phyloP scores from a whole-genome alignment of 2,888 invertebrate genomes.

The Apamea anceps region DNA sequence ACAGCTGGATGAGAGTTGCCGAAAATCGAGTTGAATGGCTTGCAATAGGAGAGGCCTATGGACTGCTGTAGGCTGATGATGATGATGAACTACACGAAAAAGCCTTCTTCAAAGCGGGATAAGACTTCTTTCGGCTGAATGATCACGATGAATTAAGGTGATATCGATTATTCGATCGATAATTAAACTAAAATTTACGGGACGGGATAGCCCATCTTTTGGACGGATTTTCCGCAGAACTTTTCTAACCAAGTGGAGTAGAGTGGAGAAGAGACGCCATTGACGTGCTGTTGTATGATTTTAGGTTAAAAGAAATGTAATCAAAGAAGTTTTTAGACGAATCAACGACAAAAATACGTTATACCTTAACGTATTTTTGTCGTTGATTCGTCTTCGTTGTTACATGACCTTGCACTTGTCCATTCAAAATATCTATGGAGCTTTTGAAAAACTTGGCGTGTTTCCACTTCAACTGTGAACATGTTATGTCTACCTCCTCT shows the following conservation, averaged over 20 bases:
- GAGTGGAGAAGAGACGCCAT: too few species aligned
- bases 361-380: too few species aligned
- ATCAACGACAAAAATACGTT: not conserved
- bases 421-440: slow-evolving; percentile 25
- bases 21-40: not conserved
- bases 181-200: too few species aligned
- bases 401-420: slow-evolving; percentile 20
- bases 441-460: not conserved
- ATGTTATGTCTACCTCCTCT: not conserved
- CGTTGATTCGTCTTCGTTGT: too few species aligned
- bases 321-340: not conserved
- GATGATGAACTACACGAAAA: not conserved
- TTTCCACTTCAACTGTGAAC: not conserved
- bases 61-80: not conserved
- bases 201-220: not conserved
- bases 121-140: not conserved
- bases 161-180: too few species aligned
- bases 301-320: not conserved
- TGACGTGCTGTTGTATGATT: not conserved
- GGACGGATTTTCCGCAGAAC: not conserved
- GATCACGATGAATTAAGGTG: not conserved
- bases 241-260: not conserved
- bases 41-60: not conserved
- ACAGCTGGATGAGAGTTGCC: not conserved
- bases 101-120: too few species aligned